Percentiles rank a stretch among this genome's conserved stretches.
Conservation (phyloP, 2,113 vertebrate genomes). For the Sander lucioperca region DNA sequence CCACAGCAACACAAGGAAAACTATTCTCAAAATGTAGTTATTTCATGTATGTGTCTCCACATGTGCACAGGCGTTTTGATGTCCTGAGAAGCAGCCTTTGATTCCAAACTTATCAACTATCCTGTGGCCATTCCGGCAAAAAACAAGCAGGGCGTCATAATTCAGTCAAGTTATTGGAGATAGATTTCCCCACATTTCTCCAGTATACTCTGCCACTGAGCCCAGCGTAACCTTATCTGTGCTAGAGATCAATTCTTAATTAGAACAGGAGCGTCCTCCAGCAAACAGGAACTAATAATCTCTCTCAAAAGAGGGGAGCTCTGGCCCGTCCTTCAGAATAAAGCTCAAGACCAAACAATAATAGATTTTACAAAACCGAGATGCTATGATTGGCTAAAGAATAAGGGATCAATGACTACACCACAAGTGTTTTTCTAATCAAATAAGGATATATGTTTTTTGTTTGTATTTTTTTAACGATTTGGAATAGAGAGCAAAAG, state of each 20-base stretch:
- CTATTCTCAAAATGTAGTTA: neutral
- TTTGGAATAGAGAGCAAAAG: no score
- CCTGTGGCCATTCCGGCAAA: neutral
- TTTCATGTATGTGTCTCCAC: neutral
- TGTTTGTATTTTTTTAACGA: no score
- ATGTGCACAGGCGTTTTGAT: neutral
- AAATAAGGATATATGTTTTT: no score
- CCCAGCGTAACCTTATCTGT: constrained; percentile 40
- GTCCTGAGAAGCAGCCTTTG: neutral
- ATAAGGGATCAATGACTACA: no score
- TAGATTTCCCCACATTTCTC: constrained; percentile 25
- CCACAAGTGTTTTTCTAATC: no score
- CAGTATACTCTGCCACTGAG: constrained; percentile 35
- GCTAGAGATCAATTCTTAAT: constrained; percentile 60
- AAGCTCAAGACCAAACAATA: no score
- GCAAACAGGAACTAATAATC: constrained; percentile 55
- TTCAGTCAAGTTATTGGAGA: constrained; percentile 36
- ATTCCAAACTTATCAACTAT: neutral
- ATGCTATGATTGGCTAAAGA: no score
- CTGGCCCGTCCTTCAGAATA: constrained; percentile 12
- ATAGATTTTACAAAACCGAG: no score
- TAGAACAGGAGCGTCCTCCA: constrained; percentile 57
- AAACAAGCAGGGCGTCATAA: neutral
- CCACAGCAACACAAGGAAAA: neutral
- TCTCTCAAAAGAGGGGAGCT: neutral